Base-by-base conservation (phyloP, 2,888 invertebrate species). In the Dynastes grantii region DNA sequence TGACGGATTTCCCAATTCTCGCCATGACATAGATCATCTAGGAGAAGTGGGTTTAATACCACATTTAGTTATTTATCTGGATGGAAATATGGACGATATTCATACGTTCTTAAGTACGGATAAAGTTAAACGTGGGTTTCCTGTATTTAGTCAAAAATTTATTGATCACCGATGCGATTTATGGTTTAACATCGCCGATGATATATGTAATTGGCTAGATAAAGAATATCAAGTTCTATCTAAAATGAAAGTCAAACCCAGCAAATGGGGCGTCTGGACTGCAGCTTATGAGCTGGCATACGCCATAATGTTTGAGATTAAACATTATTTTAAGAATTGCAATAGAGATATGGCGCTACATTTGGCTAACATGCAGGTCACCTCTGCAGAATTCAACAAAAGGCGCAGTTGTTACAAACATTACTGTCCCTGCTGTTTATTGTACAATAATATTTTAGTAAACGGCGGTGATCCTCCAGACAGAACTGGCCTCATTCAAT, bases 371-470 rank as follows among this genome's bases (percentile, higher is more conserved):
- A 89, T 93, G 89, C 90, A 90, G 83, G 89, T 94, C 13, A 91
- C 92, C 0, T 91, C 91, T 68, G 87, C 90, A 80, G 90, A 90
- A 81, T 92, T 93, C 81, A 78, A 89, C 78, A 90, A 91, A 86
- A 79, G 81, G 61, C 76, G 61, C 13, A 90, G 92, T 49, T 76
- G 80, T 1, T 92, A 89, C 80, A 90, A 90, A 84, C 89, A 90
- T 77, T 89, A 91, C 83, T 94, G 94, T 83, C 93, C 93, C 0
- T 84, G 90, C 53, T 94, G 94, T 84, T 86, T 92, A n/a, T 86
- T 87, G 76, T 82, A 84, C 75, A 84, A 87, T 1, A 85, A 88
- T 5, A 63, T 32, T 1, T 82, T 90, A 70, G 84, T 79, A 51
- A 88, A 87, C 77, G 91, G 90, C 76, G 89, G 89, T 0, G 88